Evolutionary conservation across 2,888 invertebrate species (phyloP).

Genomic region (Amblyjoppa proteus): DNA sequence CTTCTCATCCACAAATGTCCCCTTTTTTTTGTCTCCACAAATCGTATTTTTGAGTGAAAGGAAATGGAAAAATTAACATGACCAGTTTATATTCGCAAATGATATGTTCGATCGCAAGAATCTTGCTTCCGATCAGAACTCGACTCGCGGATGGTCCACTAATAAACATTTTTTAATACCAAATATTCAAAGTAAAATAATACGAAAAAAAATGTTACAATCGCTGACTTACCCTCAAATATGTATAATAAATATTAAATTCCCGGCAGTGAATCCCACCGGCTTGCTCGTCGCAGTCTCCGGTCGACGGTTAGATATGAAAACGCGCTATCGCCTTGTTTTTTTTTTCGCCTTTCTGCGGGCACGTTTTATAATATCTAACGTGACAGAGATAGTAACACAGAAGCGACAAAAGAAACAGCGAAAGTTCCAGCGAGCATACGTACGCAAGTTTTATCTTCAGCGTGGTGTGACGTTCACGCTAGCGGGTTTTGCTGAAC

Average conservation of each 20-base stretch:
- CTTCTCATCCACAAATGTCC: neutral
- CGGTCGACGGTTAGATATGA: conserved; percentile 8
- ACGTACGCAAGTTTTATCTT: conserved; percentile 45
- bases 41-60: neutral
- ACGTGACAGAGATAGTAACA: conserved; percentile 13
- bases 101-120: no score
- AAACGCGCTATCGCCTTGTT: neutral
- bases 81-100: no score
- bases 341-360: neutral
- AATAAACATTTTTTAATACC: no score
- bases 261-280: neutral
- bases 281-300: neutral
- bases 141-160: no score
- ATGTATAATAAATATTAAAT: neutral
- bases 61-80: no score
- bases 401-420: conserved; percentile 35
- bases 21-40: neutral
- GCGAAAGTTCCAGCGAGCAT: conserved; percentile 33
- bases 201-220: no score
- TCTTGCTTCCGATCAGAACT: no score
- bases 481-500: conserved; percentile 24
- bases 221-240: neutral
- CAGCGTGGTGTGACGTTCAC: conserved; percentile 35
- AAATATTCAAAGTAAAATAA: no score
- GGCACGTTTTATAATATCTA: conserved; percentile 48